phyloP scores from a whole-genome alignment of 2,888 invertebrate genomes.

The Cataglyphis livida region DNA sequence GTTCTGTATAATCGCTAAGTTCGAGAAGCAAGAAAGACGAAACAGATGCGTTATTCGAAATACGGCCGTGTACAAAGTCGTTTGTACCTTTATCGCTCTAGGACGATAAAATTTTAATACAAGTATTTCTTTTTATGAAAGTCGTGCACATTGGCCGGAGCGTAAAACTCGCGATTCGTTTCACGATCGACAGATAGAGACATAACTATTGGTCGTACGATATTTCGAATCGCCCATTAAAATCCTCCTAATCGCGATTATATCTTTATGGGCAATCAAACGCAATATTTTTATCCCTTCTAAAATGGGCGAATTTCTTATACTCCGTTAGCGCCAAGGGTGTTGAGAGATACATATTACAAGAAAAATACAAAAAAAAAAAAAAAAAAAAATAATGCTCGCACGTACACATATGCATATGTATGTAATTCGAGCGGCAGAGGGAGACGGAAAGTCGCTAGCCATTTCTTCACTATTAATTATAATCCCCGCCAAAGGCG shows the following conservation, averaged over 20 bases:
- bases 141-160: not conserved
- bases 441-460: conserved; percentile 76
- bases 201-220: not conserved
- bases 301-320: not conserved
- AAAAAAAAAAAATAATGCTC: not conserved
- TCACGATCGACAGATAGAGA: conserved; percentile 1
- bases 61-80: not conserved
- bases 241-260: not conserved
- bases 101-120: conserved; percentile 26
- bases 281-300: not conserved
- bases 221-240: conserved; percentile 8
- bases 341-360: not conserved
- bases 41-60: not conserved
- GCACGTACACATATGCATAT: not conserved
- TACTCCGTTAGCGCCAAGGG: not conserved
- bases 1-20: not conserved
- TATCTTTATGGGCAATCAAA: not conserved
- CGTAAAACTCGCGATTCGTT: not conserved
- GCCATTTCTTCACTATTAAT: conserved; percentile 76
- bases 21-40: too few relatives aligned
- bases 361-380: not conserved
- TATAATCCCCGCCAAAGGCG: conserved; percentile 76
- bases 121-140: conserved; percentile 8
- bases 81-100: conserved; percentile 8
- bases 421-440: conserved; percentile 55